Percentiles rank a stretch among this genome's conserved stretches.
Evolutionary conservation across 2,113 vertebrate species (phyloP).

Genomic region (Pitta sordida): DNA sequence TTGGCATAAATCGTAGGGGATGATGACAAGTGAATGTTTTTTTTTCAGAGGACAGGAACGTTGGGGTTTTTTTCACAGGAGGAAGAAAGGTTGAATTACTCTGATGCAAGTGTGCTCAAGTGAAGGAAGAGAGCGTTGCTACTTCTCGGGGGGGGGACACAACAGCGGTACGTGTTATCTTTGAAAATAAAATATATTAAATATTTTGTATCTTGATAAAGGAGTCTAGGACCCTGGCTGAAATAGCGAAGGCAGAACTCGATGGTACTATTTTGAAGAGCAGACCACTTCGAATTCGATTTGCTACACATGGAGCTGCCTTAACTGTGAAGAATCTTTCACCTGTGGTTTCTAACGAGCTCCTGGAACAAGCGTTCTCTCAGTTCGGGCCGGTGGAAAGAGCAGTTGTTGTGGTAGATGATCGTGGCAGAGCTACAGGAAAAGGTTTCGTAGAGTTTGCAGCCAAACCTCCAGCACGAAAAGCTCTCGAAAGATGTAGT

Average conservation of each 20-base stretch:
- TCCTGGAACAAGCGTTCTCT: constrained; percentile 93
- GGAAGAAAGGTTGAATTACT: not conserved
- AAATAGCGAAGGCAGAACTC: constrained; percentile 95
- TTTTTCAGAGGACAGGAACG: no score
- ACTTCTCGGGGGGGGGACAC: rapidly evolving
- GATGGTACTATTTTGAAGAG: constrained; percentile 92
- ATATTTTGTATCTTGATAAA: constrained; percentile 68
- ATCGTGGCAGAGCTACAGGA: constrained; percentile 91
- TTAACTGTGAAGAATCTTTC: constrained; percentile 92
- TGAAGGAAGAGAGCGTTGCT: not conserved
- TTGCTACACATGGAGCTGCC: constrained; percentile 90
- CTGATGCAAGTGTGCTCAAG: not conserved
- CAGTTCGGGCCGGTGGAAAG: constrained; percentile 94
- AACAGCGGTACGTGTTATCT: not conserved
- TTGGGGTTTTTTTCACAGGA: rapidly evolving
- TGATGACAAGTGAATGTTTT: rapidly evolving
- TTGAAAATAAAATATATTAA: constrained; percentile 1
- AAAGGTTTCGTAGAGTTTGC: constrained; percentile 95
- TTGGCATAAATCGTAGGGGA: not conserved
- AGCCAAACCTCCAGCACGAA: constrained; percentile 90
- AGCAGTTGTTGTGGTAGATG: constrained; percentile 92
- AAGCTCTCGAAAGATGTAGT: constrained; percentile 91
- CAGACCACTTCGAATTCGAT: constrained; percentile 89
- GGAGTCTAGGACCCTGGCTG: constrained; percentile 94
- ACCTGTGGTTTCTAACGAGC: constrained; percentile 92